Percentiles rank a stretch among this genome's conserved stretches.
Conservation (phyloP, 2,797 vertebrate species). For the Acanthurus lineatus region DNA sequence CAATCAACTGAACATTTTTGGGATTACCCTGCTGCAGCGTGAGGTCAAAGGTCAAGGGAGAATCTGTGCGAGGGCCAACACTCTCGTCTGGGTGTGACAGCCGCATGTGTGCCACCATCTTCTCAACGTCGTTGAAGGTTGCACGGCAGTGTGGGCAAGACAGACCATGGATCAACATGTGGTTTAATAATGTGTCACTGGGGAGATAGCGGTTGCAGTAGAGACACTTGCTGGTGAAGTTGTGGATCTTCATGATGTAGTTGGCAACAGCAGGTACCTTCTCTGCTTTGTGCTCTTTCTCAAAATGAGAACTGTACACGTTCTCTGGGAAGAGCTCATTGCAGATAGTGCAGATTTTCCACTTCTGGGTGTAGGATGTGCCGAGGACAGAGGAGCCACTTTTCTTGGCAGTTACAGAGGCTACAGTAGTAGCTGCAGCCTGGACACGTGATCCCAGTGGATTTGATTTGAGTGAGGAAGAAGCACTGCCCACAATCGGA, state of each 20-base stretch:
- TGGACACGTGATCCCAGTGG: slow-evolving; percentile 91
- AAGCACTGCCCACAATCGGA: slow-evolving; percentile 85
- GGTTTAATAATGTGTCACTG: slow-evolving; percentile 97
- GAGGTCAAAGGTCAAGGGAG: slow-evolving; percentile 97
- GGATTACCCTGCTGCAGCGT: slow-evolving; percentile 98
- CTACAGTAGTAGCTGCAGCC: slow-evolving; percentile 86
- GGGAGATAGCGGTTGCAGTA: slow-evolving; percentile 99
- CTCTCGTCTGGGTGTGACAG: slow-evolving; percentile 93
- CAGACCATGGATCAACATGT: slow-evolving; percentile 98
- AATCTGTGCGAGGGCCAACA: slow-evolving; percentile 94
- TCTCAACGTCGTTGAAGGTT: slow-evolving; percentile 98
- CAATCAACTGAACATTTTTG: slow-evolving; percentile 97
- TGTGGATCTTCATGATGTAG: slow-evolving; percentile 99
- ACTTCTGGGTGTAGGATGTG: slow-evolving; percentile 97
- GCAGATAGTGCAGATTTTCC: slow-evolving; percentile 99
- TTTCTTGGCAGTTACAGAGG: slow-evolving; percentile 86
- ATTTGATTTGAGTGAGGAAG: slow-evolving; percentile 89
- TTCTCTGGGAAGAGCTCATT: slow-evolving; percentile 99
- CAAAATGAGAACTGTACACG: slow-evolving; percentile 97
- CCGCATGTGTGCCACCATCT: slow-evolving; percentile 98
- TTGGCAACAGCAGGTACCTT: slow-evolving; percentile 98
- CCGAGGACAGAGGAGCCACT: slow-evolving; percentile 89
- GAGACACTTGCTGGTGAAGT: slow-evolving; percentile 99
- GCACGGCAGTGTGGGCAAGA: slow-evolving; percentile 97
- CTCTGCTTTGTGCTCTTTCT: slow-evolving; percentile 99